Conservation (phyloP, 2,113 vertebrate genomes). For the Panurus biarmicus region DNA sequence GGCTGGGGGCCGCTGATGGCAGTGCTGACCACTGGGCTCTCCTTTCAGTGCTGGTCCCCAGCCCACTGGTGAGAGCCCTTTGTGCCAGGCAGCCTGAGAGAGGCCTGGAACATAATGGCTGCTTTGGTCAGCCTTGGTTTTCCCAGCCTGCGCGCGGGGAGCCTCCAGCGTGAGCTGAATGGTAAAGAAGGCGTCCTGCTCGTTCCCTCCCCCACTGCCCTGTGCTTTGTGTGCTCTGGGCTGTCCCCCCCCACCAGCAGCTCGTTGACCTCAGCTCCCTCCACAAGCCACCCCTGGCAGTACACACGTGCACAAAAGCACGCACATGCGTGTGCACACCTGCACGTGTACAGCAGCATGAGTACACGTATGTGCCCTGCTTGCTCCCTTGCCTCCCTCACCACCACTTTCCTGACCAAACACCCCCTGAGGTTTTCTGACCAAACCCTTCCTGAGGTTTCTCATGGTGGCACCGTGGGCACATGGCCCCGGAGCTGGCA, state of each 20-base stretch:
- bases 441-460: neutral
- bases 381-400: rapidly evolving
- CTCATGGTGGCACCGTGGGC: neutral
- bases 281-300: rapidly evolving
- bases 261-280: neutral
- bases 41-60: neutral
- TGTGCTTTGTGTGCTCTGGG: neutral
- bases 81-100: conserved; percentile 16
- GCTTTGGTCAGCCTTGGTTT: neutral
- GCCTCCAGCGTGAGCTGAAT: conserved; percentile 39
- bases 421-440: too few relatives aligned
- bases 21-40: neutral
- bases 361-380: rapidly evolving
- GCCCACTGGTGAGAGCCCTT: neutral
- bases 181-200: neutral
- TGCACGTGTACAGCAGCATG: rapidly evolving
- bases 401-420: neutral
- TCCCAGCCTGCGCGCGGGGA: neutral
- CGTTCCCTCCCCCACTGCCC: neutral
- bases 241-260: neutral
- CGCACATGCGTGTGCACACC: neutral
- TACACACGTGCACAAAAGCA: rapidly evolving
- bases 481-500: neutral
- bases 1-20: neutral
- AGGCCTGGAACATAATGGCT: conserved; percentile 15